These are phyloP conservation scores for Thryonomys swinderianus DNA, from an alignment of 2,113 vertebrate genomes.

Conservation along the genomic window DNA sequence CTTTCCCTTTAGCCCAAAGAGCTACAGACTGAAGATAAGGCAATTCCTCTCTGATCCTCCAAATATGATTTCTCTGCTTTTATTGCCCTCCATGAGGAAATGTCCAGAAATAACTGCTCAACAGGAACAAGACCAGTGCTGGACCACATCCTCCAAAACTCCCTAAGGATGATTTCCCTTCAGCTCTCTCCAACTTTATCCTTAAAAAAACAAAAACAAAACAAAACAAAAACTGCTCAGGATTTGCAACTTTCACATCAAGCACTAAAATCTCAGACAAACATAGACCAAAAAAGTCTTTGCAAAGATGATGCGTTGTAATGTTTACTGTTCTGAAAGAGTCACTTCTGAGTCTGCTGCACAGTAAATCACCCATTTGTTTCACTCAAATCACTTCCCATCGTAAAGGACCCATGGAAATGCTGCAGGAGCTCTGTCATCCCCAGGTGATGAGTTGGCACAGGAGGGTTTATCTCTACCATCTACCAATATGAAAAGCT, in stretches of 20 bases:
- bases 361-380: slow-evolving; percentile 81
- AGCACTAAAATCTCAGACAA: slow-evolving; percentile 68
- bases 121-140: slow-evolving; percentile 52
- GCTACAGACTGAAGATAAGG: slow-evolving; percentile 66
- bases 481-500: slow-evolving; percentile 81
- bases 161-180: neutral
- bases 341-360: slow-evolving; percentile 71
- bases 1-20: slow-evolving; percentile 47
- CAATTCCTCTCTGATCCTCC: slow-evolving; percentile 58
- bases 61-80: slow-evolving; percentile 72
- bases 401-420: slow-evolving; percentile 80
- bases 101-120: slow-evolving; percentile 68
- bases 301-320: slow-evolving; percentile 57
- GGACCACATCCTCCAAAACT: slow-evolving; percentile 64
- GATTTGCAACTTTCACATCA: slow-evolving; percentile 66
- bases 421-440: slow-evolving; percentile 78
- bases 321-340: slow-evolving; percentile 78
- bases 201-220: too few relatives aligned
- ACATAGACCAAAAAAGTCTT: slow-evolving; percentile 52
- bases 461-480: slow-evolving; percentile 83
- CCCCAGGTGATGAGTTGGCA: slow-evolving; percentile 78
- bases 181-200: neutral
- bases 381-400: slow-evolving; percentile 68
- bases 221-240: neutral
- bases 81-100: slow-evolving; percentile 71